Base-by-base conservation (phyloP, 1,140 invertebrate species). In the Wiebesia pumilae region DNA sequence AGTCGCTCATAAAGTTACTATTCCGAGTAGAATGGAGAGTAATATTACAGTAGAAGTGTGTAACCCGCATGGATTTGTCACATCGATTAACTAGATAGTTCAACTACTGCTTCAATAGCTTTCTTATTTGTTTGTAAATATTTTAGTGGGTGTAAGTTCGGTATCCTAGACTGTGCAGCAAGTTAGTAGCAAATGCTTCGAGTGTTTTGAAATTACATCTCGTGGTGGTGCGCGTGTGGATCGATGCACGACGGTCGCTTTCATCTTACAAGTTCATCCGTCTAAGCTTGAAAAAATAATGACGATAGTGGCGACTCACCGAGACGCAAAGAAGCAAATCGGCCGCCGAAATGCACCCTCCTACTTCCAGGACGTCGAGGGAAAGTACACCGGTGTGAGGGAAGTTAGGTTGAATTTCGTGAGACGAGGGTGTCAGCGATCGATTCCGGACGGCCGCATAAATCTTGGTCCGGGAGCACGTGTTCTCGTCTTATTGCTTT, bases 401-500 rank as follows among this genome's bases (percentile, higher is more conserved):
- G 40, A 78, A 79, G 77, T 79, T 79, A 14, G 58, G 24, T 62
- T 62, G 24, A 62, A 62, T 62, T 62, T 62, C 24, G 58, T 62
- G 43, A 1, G 33, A 27, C 51, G 79, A 33, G 54, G 58, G 33
- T 27, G 58, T 65, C 79, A 33, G 19, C 77, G 75, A 79, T 62
- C 83, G 62, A 85, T 85, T 80, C 79, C 67, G 73, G 69, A 54
- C 58, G 30, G 43, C 47, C 73, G 69, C 58, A 79, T 79, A 85
- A 79, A 79, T 69, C 38, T 85, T 24, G 24, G 43, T 3, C 58
- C 30, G 43, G 40, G 24, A 80, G 58, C 58, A 78, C 65, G 83
- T 85, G 65, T 79, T 85, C 73, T 43, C 77, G 69, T 77, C 83
- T 79, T 85, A 85, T 85, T 79, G 58, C 83, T 35, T 85, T 51